These are phyloP conservation scores for Aegotheles bennettii DNA, from an alignment of 2,113 vertebrate genomes.

Conservation along the genomic window DNA sequence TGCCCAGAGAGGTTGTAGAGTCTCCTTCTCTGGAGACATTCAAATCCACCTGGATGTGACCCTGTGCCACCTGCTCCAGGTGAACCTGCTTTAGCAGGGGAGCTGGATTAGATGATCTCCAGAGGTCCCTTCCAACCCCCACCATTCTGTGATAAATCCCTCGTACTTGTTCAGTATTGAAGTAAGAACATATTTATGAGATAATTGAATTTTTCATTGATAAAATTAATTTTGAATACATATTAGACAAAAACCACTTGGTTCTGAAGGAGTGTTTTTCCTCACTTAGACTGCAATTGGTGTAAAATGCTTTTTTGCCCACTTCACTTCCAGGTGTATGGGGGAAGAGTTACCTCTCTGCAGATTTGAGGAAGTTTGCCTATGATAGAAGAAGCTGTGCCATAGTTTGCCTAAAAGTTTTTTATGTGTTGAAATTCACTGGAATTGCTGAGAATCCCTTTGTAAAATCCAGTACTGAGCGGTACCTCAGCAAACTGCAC, in stretches of 20 bases:
- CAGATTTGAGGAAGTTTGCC: not conserved
- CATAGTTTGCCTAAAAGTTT: not conserved
- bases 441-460: not conserved
- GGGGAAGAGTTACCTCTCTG: not conserved
- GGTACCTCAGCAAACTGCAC: not conserved
- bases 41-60: too few species aligned
- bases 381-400: not conserved
- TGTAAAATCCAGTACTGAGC: not conserved
- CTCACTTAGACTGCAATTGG: not conserved
- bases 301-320: not conserved
- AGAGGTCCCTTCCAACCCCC: too few species aligned
- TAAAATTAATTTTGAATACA: not conserved
- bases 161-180: not conserved
- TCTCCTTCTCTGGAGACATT: too few species aligned
- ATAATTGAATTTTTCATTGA: not conserved
- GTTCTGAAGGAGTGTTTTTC: not conserved
- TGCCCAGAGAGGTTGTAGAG: too few species aligned
- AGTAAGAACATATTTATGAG: not conserved
- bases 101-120: too few species aligned
- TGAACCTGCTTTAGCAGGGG: too few species aligned
- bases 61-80: too few species aligned
- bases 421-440: not conserved
- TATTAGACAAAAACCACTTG: not conserved
- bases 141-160: too few species aligned
- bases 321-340: not conserved